Percentiles rank a stretch among this genome's conserved stretches.
Evolutionary conservation across 2,888 invertebrate species (phyloP).

Genomic region (Drosophila nigricruria): DNA sequence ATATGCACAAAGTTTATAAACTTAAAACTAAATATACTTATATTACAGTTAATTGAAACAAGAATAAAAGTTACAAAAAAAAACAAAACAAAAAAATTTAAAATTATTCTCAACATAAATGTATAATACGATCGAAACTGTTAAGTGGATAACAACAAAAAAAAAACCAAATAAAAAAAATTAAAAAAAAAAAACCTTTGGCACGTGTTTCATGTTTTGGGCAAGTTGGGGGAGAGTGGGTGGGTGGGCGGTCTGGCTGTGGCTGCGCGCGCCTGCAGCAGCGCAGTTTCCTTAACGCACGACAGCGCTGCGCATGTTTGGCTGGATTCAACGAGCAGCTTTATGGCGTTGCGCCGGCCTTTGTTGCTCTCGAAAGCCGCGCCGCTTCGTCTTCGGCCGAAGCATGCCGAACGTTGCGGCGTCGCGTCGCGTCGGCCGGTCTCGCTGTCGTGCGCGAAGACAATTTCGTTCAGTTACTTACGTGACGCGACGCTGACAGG

Average conservation of each 20-base stretch:
- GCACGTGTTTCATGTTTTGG: slow-evolving; percentile 52
- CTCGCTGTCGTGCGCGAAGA: slow-evolving; percentile 29
- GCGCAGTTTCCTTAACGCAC: slow-evolving; percentile 36
- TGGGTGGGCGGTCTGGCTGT: neutral
- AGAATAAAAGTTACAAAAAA: slow-evolving; percentile 12
- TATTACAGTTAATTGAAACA: slow-evolving; percentile 57
- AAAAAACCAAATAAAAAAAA: slow-evolving; percentile 44
- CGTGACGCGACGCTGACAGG: slow-evolving; percentile 62
- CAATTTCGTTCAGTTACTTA: slow-evolving; percentile 55
- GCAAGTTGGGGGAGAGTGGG: neutral
- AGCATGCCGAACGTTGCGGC: slow-evolving; percentile 29
- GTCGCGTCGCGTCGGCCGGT: slow-evolving; percentile 30
- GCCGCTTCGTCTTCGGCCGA: slow-evolving; percentile 31
- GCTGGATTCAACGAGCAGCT: slow-evolving; percentile 24
- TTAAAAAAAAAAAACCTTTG: slow-evolving; percentile 31
- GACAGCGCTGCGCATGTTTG: slow-evolving; percentile 3
- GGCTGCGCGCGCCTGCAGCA: slow-evolving; percentile 4
- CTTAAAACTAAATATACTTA: slow-evolving; percentile 55
- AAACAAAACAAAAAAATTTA: slow-evolving; percentile 22
- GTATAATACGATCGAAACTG: slow-evolving; percentile 65
- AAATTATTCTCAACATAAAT: slow-evolving; percentile 58
- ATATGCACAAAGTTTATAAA: slow-evolving; percentile 51
- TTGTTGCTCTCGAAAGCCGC: slow-evolving; percentile 31
- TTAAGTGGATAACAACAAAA: slow-evolving; percentile 69
- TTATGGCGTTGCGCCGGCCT: slow-evolving; percentile 19